Evolutionary conservation across 2,797 vertebrate genomes (phyloP).

Genomic region (Trichosurus vulpecula): DNA sequence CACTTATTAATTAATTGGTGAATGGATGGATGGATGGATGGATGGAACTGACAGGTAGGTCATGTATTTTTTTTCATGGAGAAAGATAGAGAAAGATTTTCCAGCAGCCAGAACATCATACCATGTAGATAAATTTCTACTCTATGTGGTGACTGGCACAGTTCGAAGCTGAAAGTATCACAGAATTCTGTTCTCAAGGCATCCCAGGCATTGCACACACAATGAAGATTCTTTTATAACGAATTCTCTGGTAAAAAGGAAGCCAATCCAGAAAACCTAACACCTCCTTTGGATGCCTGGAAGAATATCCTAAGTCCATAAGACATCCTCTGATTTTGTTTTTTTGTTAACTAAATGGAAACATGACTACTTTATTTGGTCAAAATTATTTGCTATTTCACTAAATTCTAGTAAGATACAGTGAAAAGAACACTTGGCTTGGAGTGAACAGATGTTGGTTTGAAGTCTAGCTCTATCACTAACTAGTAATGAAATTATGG

Average conservation of each 20-base stretch:
- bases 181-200: not conserved
- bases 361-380: not conserved
- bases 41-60: not conserved
- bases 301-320: not conserved
- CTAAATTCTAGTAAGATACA: not conserved
- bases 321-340: not conserved
- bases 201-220: not conserved
- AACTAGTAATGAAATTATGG: not conserved
- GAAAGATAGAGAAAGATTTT: not conserved
- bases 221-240: not conserved
- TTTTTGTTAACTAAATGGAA: not conserved
- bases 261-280: not conserved
- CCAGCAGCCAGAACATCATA: not conserved
- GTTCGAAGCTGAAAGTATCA: not conserved
- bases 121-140: not conserved
- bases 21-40: not conserved
- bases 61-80: not conserved
- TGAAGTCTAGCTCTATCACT: not conserved
- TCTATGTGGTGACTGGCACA: not conserved
- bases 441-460: not conserved
- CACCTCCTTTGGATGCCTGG: not conserved
- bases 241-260: not conserved
- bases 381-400: not conserved
- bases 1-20: not conserved
- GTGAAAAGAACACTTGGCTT: not conserved